Conservation (phyloP, 2,888 invertebrate species). For the Parnassius mnemosyne region DNA sequence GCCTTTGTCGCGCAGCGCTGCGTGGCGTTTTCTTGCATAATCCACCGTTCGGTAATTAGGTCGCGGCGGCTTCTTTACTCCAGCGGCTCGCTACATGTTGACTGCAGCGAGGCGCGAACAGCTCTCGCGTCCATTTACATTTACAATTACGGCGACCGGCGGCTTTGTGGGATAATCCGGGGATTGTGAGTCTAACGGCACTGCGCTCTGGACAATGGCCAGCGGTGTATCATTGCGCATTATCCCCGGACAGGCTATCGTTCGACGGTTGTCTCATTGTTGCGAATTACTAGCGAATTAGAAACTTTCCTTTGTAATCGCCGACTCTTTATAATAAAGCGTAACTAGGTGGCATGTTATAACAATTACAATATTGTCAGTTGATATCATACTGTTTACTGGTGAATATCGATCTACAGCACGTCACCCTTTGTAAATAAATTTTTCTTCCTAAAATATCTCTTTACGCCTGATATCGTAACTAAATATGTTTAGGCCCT, state of each 20-base stretch:
- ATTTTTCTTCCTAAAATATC: constrained; percentile 46
- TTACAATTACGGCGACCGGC: constrained; percentile 48
- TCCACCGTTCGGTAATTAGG: constrained; percentile 63
- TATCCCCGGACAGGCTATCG: constrained; percentile 60
- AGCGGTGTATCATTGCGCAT: constrained; percentile 74
- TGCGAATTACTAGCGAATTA: constrained; percentile 75
- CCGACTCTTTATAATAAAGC: constrained; percentile 59
- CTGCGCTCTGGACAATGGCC: constrained; percentile 51
- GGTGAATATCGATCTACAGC: constrained; percentile 25
- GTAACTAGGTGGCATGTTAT: constrained; percentile 73
- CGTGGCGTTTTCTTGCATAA: constrained; percentile 65
- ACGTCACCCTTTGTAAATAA: constrained; percentile 47
- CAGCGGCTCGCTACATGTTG: constrained; percentile 54
- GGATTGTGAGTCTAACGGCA: constrained; percentile 72
- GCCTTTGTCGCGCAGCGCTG: constrained; percentile 56
- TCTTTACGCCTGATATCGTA: constrained; percentile 60
- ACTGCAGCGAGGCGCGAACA: constrained; percentile 75
- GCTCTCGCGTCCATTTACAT: constrained; percentile 61
- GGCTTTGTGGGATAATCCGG: constrained; percentile 72
- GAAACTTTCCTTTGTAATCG: constrained; percentile 57
- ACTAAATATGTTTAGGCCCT: constrained; percentile 63
- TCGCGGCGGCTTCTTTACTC: constrained; percentile 57
- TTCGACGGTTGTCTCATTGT: constrained; percentile 59
- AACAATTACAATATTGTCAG: constrained; percentile 26
- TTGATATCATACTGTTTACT: constrained; percentile 32